Base-by-base conservation (phyloP, 2,888 invertebrate species). In the Cantharis flavilabris region DNA sequence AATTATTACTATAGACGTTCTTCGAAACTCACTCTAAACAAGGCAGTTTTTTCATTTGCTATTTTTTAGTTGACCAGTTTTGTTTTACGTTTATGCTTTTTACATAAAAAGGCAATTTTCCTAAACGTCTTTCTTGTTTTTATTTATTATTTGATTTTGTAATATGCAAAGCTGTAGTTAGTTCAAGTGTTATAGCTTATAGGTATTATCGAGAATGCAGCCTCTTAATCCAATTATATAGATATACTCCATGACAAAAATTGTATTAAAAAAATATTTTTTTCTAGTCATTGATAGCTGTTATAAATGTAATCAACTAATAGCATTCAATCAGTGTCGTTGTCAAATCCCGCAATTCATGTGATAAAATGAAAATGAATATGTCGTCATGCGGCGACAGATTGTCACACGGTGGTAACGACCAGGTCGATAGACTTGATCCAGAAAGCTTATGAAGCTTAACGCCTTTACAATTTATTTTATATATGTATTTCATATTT, bases 291-390 rank as follows among this genome's bases (percentile, higher is more conserved):
- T 33, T 13, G 33, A 11, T 33, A 13, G 33, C 33, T 1, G 33
- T 33, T 33, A 33, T 33, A 33, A 62, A 62, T 85, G 86, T 87
- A 86, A 87, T 87, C 86, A 86, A 87, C 85, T 86, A 85, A 82
- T 85, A 85, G 84, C 86, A 86, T 87, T 87, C 86, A 86, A 87
- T 87, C 87, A 87, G 86, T 86, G 87, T 87, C 86, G 87, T 80
- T 84, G 87, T 84, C 84, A 85, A 86, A 86, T 85, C 85, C 85
- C 79, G 85, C 85, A 86, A 87, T 87, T 87, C 86, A 86, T 86
- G 86, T 85, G 86, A 86, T 86, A 85, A 86, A 86, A 86, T 85
- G 85, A 86, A 87, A 86, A 86, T 85, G 84, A 86, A 86, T 86
- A 84, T 86, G 84, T 83, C 84, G 82, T 80, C 83, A 78, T 83